Evolutionary conservation across 1,140 invertebrate species (phyloP).

Genomic region (Diachasmimorpha longicaudata): DNA sequence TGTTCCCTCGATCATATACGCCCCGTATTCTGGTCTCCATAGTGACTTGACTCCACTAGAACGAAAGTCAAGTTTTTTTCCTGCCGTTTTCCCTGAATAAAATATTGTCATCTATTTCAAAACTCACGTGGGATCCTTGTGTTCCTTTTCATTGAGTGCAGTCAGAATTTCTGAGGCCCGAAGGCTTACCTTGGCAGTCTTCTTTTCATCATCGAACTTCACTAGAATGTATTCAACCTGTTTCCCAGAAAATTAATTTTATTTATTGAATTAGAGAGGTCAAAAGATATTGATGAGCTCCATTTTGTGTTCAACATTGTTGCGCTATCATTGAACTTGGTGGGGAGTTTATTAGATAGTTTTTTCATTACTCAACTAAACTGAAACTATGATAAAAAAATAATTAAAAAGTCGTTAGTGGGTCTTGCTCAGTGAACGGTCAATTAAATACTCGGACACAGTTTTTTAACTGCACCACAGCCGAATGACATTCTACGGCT

Average conservation of each 20-base stretch:
- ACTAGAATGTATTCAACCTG: constrained; percentile 95
- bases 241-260: constrained; percentile 34
- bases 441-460: too few species aligned
- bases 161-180: constrained; percentile 81
- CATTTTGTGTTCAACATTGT: too few species aligned
- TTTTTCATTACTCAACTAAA: too few species aligned
- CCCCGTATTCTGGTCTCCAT: constrained; percentile 98
- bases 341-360: too few species aligned
- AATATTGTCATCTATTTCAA: neutral
- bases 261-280: neutral
- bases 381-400: neutral
- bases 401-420: neutral
- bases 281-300: neutral
- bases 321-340: too few species aligned
- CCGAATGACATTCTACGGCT: neutral
- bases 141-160: constrained; percentile 83
- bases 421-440: too few species aligned
- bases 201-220: constrained; percentile 90
- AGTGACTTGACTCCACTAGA: constrained; percentile 78
- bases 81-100: neutral
- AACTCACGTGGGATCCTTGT: constrained; percentile 77
- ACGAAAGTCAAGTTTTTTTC: neutral
- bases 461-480: too few species aligned
- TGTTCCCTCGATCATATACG: constrained; percentile 99
- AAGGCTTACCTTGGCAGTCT: constrained; percentile 83